Evolutionary conservation across 1,140 invertebrate genomes (phyloP).

Genomic region (Amphibalanus amphitrite): DNA sequence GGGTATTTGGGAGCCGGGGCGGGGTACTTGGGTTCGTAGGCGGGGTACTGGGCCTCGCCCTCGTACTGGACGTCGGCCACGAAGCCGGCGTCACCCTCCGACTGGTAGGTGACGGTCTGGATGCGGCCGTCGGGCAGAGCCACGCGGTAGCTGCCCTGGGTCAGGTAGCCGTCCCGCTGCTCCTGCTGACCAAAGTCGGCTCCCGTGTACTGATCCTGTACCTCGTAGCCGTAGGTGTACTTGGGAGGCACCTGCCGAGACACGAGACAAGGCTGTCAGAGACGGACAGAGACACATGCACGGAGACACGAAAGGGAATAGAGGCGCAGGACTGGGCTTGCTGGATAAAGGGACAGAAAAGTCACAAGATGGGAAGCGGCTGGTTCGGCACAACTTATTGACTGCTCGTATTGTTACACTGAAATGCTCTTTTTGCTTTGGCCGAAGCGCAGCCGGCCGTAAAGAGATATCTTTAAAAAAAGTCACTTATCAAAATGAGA

Average conservation of each 20-base stretch:
- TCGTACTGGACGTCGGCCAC: conserved; percentile 16
- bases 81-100: conserved; percentile 13
- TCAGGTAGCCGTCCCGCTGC: conserved; percentile 15
- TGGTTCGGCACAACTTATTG: no score
- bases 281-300: background rate
- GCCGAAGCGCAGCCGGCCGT: no score
- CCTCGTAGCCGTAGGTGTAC: conserved; percentile 16
- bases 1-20: background rate
- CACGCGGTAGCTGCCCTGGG: conserved; percentile 16
- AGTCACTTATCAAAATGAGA: no score
- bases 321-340: no score
- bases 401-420: no score
- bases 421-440: no score
- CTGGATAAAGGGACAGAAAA: no score
- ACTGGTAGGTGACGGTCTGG: conserved; percentile 18
- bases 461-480: no score
- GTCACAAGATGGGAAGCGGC: no score
- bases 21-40: background rate
- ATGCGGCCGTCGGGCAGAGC: conserved; percentile 17
- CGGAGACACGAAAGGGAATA: no score
- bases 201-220: conserved; percentile 16
- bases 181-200: conserved; percentile 18
- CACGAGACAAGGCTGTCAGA: background rate
- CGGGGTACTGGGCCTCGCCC: conserved; percentile 13
- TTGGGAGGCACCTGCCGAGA: conserved; percentile 11